Evolutionary conservation across 2,888 invertebrate species (phyloP).

Genomic region (Melikaiella ostensackeni): DNA sequence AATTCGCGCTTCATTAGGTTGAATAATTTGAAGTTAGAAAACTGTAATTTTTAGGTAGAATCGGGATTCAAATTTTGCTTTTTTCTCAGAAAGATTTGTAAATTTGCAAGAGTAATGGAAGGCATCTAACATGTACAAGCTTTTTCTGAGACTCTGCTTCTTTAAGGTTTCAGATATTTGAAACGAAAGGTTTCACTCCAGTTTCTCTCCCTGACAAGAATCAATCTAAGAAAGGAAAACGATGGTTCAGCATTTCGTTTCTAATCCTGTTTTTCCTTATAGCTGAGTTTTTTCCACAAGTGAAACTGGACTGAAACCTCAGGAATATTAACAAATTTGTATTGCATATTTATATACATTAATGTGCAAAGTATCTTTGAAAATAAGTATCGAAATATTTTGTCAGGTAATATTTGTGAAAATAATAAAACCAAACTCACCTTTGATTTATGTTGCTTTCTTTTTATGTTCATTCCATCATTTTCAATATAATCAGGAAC

Average conservation of each 20-base stretch:
- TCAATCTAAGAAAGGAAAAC: not conserved
- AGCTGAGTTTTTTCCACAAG: not conserved
- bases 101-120: not conserved
- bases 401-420: not conserved
- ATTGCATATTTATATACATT: not conserved
- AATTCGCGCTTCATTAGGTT: too few species aligned
- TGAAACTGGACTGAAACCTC: not conserved
- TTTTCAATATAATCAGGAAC: constrained; percentile 95
- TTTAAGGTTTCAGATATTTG: not conserved
- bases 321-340: not conserved
- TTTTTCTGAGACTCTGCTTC: not conserved
- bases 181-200: not conserved
- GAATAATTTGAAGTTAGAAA: too few species aligned
- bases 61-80: not conserved
- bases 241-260: not conserved
- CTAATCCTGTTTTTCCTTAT: not conserved
- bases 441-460: constrained; percentile 85
- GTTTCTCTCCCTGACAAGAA: not conserved
- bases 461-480: constrained; percentile 87
- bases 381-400: not conserved
- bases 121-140: not conserved
- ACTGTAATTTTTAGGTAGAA: too few species aligned
- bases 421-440: constrained; percentile 78
- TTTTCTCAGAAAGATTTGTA: not conserved
- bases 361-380: not conserved